A percentile compares a stretch with the other conserved stretches of the same genome.
Evolutionary conservation across 2,888 invertebrate species (phyloP).

Genomic region (Ormyrus thymus): DNA sequence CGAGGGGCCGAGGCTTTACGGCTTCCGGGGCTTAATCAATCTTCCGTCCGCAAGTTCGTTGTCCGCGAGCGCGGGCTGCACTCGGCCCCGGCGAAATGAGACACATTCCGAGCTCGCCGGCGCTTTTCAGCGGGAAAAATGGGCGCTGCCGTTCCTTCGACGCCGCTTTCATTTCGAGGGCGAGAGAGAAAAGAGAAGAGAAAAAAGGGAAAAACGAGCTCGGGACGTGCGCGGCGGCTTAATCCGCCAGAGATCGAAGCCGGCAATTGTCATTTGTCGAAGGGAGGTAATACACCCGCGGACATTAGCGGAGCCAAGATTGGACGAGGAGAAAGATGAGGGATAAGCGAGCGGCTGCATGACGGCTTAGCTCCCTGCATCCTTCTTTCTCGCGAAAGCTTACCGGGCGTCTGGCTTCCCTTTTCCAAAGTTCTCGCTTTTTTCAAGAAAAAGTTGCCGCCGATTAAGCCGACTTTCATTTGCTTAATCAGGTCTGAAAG

Average conservation of each 20-base stretch:
- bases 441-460: not conserved
- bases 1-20: too few species aligned
- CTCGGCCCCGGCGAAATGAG: not conserved
- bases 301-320: constrained; percentile 47
- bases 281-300: constrained; percentile 62
- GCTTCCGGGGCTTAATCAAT: constrained; percentile 65
- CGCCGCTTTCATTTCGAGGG: constrained; percentile 25
- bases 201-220: constrained; percentile 30
- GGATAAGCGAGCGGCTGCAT: constrained; percentile 23
- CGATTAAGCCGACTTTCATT: constrained; percentile 9
- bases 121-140: constrained; percentile 17
- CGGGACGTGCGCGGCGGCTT: constrained; percentile 13
- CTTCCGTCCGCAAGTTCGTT: constrained; percentile 58
- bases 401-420: constrained; percentile 4
- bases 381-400: constrained; percentile 20
- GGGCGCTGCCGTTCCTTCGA: not conserved
- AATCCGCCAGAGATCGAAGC: constrained; percentile 21
- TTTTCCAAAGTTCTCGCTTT: not conserved
- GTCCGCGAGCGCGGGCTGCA: not conserved
- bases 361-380: constrained; percentile 32
- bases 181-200: constrained; percentile 1
- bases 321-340: constrained; percentile 50
- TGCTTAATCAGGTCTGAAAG: not conserved
- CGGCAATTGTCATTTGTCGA: constrained; percentile 66
- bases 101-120: too few species aligned